phyloP scores from a whole-genome alignment of 2,888 invertebrate genomes.

The Tetragnatha montana region DNA sequence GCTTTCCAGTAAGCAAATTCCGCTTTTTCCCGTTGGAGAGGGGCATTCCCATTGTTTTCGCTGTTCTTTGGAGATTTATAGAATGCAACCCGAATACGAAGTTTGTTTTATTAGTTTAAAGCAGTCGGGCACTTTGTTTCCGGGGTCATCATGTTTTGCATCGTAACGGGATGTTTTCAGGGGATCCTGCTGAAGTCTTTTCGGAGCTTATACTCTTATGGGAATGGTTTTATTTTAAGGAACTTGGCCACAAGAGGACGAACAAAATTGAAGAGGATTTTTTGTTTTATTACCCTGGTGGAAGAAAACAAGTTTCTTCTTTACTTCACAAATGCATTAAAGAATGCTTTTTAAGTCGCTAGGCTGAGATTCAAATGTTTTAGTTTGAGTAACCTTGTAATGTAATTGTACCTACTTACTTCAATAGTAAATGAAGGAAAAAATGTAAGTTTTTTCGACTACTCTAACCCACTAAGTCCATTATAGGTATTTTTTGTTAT shows the following conservation, averaged over 20 bases:
- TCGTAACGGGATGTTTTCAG: background rate
- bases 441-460: no score
- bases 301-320: no score
- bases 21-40: background rate
- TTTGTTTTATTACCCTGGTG: no score
- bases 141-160: slow-evolving; percentile 5
- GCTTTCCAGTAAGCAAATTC: slow-evolving; percentile 38
- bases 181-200: background rate
- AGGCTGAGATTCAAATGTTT: no score
- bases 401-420: no score
- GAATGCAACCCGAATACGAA: slow-evolving; percentile 16
- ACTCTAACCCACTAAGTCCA: no score
- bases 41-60: background rate
- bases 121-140: slow-evolving; percentile 5
- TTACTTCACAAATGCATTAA: no score
- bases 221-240: background rate
- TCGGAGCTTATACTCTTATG: background rate
- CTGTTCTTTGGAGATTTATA: slow-evolving; percentile 20
- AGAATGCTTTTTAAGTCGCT: no score
- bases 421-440: no score
- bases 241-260: background rate
- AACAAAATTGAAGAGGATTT: background rate
- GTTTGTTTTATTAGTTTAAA: slow-evolving; percentile 7
- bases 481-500: no score
- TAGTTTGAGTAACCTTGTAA: no score